phyloP scores from a whole-genome alignment of 2,888 invertebrate species.

The Leptinotarsa juncta region DNA sequence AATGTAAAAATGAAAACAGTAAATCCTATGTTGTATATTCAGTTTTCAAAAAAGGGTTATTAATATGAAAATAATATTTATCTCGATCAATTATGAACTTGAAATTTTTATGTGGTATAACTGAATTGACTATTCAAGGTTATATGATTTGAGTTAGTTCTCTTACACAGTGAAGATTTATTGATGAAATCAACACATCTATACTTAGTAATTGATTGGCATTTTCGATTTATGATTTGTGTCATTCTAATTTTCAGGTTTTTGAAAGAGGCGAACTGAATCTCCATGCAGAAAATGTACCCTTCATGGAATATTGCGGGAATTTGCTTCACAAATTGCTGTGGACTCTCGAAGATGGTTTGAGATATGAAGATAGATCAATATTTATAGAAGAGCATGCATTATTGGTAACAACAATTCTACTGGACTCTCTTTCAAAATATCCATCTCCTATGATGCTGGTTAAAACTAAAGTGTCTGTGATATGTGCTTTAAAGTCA shows the following conservation, averaged over 20 bases:
- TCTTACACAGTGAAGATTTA: too few species aligned
- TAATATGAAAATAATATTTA: too few species aligned
- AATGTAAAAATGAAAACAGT: too few species aligned
- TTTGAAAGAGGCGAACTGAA: conserved; percentile 76
- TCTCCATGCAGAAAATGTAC: conserved; percentile 68
- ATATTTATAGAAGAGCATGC: conserved; percentile 60
- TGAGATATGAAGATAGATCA: conserved; percentile 56
- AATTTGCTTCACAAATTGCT: conserved; percentile 50
- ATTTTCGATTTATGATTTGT: too few species aligned
- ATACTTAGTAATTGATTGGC: too few species aligned
- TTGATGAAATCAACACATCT: too few species aligned
- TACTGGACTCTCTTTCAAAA: conserved; percentile 54
- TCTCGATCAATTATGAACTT: too few species aligned
- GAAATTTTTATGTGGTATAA: too few species aligned
- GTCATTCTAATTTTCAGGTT: conserved; percentile 57
- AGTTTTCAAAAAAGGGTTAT: too few species aligned
- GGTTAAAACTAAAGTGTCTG: conserved; percentile 53
- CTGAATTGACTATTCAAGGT: too few species aligned
- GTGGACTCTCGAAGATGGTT: conserved; percentile 53
- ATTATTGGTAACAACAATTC: conserved; percentile 53
- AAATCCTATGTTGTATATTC: too few species aligned
- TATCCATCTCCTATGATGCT: conserved; percentile 54
- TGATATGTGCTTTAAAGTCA: conserved; percentile 55
- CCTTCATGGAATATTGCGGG: conserved; percentile 47
- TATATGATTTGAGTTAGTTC: too few species aligned